A percentile compares a stretch with the other conserved stretches of the same genome.
Evolutionary conservation across 2,888 invertebrate genomes (phyloP).

Genomic region (Campoletis raptor): DNA sequence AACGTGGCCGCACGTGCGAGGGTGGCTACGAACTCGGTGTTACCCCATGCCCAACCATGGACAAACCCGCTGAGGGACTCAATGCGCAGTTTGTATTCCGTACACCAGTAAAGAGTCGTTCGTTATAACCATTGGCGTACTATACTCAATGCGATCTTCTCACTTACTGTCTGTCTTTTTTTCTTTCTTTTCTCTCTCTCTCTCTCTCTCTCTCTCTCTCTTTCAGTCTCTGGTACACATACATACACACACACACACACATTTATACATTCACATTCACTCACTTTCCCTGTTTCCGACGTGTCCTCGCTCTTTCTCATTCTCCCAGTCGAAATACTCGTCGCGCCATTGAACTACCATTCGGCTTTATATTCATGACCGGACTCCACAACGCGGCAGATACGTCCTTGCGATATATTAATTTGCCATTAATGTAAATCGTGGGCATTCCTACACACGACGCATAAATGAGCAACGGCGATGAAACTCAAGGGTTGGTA

Average conservation of each 20-base stretch:
- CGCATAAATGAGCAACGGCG: neutral
- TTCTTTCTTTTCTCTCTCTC: slow-evolving; percentile 63
- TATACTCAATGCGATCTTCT: slow-evolving; percentile 46
- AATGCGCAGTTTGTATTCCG: slow-evolving; percentile 81
- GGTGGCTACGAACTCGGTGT: slow-evolving; percentile 61
- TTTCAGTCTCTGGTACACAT: neutral
- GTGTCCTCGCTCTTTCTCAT: slow-evolving; percentile 29
- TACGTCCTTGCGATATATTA: slow-evolving; percentile 75
- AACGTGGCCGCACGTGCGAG: slow-evolving; percentile 77
- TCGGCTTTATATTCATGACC: slow-evolving; percentile 77
- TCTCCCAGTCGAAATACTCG: slow-evolving; percentile 19
- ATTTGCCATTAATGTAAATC: slow-evolving; percentile 75
- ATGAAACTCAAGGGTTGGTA: slow-evolving; percentile 3
- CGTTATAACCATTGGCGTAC: slow-evolving; percentile 73
- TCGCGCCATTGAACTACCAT: slow-evolving; percentile 55
- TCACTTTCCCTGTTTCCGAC: slow-evolving; percentile 52
- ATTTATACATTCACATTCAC: slow-evolving; percentile 10
- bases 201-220: slow-evolving; percentile 60
- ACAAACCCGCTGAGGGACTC: slow-evolving; percentile 67
- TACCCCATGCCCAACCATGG: slow-evolving; percentile 46
- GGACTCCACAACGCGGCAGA: slow-evolving; percentile 63
- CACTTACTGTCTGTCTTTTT: slow-evolving; percentile 28
- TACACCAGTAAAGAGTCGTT: slow-evolving; percentile 78
- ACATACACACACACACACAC: slow-evolving; percentile 26
- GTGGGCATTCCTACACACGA: slow-evolving; percentile 34